phyloP scores from a whole-genome alignment of 2,113 vertebrate species.

The Protomyctophum bolini region DNA sequence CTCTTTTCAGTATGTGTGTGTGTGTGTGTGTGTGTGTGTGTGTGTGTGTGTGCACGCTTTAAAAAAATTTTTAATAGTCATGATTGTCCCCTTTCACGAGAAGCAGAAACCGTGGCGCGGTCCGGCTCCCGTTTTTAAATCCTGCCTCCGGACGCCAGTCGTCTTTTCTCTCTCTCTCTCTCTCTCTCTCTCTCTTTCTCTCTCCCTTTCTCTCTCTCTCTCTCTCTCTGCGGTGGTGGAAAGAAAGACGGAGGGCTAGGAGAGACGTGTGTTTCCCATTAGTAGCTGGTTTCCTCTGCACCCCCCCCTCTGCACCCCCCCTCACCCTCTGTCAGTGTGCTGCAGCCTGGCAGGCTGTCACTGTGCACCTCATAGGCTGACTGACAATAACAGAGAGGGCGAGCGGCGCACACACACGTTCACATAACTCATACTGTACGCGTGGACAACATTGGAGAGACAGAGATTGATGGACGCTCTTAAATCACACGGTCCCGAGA shows the following conservation, averaged over 20 bases:
- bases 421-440: constrained; percentile 10
- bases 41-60: no score
- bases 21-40: no score
- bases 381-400: constrained; percentile 34
- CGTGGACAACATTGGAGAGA: background rate
- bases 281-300: constrained; percentile 66
- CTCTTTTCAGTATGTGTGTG: no score
- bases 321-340: constrained; percentile 11
- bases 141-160: constrained; percentile 49
- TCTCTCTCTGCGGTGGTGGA: constrained; percentile 50
- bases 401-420: constrained; percentile 9
- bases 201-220: background rate
- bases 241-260: constrained; percentile 49
- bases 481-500: constrained; percentile 21
- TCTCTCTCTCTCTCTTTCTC: no score
- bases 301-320: constrained; percentile 35
- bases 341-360: constrained; percentile 54
- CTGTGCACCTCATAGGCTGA: constrained; percentile 35
- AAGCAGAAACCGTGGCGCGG: constrained; percentile 32
- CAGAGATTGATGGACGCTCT: constrained; percentile 2
- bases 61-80: constrained; percentile 38
- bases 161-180: background rate
- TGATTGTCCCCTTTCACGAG: constrained; percentile 50
- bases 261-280: constrained; percentile 78
- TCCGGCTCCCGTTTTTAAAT: constrained; percentile 63